Conservation (phyloP, 1,140 invertebrate genomes). For the Drosophila nannoptera region DNA sequence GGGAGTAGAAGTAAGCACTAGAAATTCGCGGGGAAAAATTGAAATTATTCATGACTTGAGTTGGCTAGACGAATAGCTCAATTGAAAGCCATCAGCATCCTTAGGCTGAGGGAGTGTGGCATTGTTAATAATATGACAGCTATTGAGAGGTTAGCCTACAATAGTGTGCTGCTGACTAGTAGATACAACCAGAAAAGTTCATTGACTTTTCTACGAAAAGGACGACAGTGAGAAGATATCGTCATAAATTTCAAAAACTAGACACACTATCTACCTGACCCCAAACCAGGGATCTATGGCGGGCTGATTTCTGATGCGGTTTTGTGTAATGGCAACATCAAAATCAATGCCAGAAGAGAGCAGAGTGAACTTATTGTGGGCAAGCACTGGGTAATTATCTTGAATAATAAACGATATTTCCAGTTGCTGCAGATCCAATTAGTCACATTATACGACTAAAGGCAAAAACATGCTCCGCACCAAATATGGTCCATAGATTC, state of each 20-base stretch:
- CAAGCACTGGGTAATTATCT: conserved; percentile 57
- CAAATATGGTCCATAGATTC: conserved; percentile 50
- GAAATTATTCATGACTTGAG: too few species aligned
- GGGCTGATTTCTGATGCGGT: conserved; percentile 44
- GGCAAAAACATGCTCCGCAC: conserved; percentile 45
- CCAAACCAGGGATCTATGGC: too few species aligned
- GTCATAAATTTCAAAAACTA: conserved; percentile 53
- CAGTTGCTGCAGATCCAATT: conserved; percentile 53
- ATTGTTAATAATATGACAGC: conserved; percentile 62
- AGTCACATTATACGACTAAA: conserved; percentile 51
- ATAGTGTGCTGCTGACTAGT: conserved; percentile 2
- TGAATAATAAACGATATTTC: conserved; percentile 58
- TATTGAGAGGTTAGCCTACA: conserved; percentile 27
- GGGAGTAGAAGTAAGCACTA: too few species aligned
- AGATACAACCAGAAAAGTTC: conserved; percentile 34
- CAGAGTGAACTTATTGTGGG: conserved; percentile 24
- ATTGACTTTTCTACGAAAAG: conserved; percentile 37
- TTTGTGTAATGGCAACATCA: conserved; percentile 39
- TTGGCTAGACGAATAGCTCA: too few species aligned
- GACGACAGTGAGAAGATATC: conserved; percentile 28
- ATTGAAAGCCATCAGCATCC: too few species aligned
- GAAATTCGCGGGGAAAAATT: too few species aligned
- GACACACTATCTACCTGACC: too few species aligned
- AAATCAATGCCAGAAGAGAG: conserved; percentile 14
- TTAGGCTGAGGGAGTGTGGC: conserved; percentile 39